Evolutionary conservation across 2,797 vertebrate species (phyloP).

Genomic region (Galago senegalensis): DNA sequence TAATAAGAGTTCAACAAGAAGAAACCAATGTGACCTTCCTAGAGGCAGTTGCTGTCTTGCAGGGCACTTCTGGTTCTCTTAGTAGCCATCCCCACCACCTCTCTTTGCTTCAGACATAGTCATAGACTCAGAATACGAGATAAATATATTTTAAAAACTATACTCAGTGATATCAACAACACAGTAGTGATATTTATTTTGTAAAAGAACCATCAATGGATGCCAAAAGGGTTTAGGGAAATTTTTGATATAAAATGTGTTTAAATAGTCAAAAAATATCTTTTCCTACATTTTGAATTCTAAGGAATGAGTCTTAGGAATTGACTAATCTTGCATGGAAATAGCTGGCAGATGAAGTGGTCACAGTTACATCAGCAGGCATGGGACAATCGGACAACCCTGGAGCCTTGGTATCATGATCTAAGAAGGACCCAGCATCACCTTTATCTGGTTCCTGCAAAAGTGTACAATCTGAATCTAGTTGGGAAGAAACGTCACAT

Average conservation of each 20-base stretch:
- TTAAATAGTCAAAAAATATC: background rate
- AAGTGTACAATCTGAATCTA: background rate
- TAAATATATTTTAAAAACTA: background rate
- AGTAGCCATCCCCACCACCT: background rate
- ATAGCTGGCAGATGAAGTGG: background rate
- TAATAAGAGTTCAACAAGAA: background rate
- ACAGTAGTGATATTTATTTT: background rate
- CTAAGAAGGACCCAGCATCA: background rate
- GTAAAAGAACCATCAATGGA: background rate
- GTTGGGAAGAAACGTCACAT: background rate
- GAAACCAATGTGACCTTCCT: background rate
- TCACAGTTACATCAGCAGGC: background rate
- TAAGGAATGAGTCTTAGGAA: background rate
- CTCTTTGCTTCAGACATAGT: background rate
- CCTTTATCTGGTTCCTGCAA: background rate
- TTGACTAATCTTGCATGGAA: background rate
- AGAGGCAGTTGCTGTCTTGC: background rate
- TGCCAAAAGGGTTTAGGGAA: background rate
- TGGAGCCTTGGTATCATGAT: background rate
- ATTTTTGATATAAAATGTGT: background rate
- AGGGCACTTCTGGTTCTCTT: background rate
- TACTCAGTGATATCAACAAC: background rate
- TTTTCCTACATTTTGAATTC: background rate
- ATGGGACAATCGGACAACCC: background rate
- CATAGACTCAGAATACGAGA: background rate